phyloP scores from a whole-genome alignment of 1,140 invertebrate species.

The Penaeus vannamei region DNA sequence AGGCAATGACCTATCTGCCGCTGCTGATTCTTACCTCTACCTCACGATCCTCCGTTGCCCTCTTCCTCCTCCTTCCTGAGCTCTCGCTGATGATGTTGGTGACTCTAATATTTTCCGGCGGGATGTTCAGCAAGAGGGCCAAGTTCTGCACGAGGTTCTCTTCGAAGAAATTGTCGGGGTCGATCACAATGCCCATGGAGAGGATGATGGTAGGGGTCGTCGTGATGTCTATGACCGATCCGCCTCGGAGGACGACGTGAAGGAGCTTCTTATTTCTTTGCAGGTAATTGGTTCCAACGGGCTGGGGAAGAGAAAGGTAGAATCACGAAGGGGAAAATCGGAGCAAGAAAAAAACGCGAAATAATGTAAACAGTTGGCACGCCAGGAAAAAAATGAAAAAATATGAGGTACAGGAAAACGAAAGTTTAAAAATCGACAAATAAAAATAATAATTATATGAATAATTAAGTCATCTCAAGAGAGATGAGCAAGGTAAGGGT shows the following conservation, averaged over 20 bases:
- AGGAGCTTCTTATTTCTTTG: constrained; percentile 27
- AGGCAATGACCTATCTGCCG: too few relatives aligned
- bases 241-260: constrained; percentile 47
- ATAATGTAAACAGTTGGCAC: too few relatives aligned
- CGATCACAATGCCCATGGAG: constrained; percentile 34
- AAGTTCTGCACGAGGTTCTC: constrained; percentile 49
- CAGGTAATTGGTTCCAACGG: constrained; percentile 54
- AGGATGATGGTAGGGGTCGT: constrained; percentile 50
- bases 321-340: too few relatives aligned
- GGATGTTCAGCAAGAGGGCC: constrained; percentile 42
- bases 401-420: neutral
- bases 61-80: constrained; percentile 10
- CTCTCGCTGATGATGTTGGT: constrained; percentile 55
- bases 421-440: too few relatives aligned
- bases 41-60: neutral
- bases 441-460: neutral
- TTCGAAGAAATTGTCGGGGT: constrained; percentile 55
- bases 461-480: neutral
- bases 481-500: neutral
- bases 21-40: constrained; percentile 7
- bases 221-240: constrained; percentile 41
- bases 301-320: neutral
- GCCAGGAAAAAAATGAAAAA: neutral
- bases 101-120: constrained; percentile 42
- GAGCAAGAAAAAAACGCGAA: too few relatives aligned